Percentiles rank a stretch among this genome's conserved stretches.
Conservation (phyloP, 2,113 vertebrate species). For the Leiothrix lutea region DNA sequence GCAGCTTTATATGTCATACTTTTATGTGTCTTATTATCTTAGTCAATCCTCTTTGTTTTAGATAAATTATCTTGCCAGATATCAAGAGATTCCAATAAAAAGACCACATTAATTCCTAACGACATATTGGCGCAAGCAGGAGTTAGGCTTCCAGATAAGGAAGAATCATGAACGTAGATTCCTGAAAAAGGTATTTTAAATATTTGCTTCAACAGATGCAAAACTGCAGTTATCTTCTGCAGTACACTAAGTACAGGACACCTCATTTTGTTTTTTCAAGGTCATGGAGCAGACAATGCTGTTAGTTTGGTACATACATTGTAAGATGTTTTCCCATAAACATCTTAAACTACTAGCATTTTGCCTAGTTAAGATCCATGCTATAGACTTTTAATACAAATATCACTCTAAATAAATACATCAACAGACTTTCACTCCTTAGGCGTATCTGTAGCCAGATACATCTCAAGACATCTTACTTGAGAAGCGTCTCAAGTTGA, state of each 20-base stretch:
- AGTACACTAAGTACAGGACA: not conserved
- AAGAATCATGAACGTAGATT: not conserved
- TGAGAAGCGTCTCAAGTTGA: not conserved
- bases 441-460: not conserved
- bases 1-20: not conserved
- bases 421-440: not conserved
- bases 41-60: not conserved
- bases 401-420: not conserved
- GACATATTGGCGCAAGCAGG: not conserved
- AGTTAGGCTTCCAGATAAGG: not conserved
- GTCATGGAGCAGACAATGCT: not conserved
- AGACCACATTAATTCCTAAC: not conserved
- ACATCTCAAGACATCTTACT: not conserved
- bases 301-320: not conserved
- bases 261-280: not conserved
- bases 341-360: not conserved
- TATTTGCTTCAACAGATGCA: not conserved
- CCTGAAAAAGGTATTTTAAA: not conserved
- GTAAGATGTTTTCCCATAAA: not conserved
- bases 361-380: not conserved
- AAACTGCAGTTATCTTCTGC: not conserved
- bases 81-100: not conserved
- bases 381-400: not conserved
- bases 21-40: not conserved
- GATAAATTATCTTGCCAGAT: not conserved